Evolutionary conservation across 2,113 vertebrate genomes (phyloP).

Genomic region (Apeltes quadracus): DNA sequence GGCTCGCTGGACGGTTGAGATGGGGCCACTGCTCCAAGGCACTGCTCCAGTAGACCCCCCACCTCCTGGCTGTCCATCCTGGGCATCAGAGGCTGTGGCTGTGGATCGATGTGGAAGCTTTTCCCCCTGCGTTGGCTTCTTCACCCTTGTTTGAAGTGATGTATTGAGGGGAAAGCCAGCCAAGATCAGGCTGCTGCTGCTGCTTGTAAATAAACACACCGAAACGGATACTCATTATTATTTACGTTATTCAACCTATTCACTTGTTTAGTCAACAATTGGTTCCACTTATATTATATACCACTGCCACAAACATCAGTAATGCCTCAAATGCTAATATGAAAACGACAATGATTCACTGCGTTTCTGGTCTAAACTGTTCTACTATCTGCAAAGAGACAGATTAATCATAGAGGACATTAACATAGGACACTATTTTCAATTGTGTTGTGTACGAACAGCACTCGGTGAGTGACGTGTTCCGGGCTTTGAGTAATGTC

Average conservation of each 20-base stretch:
- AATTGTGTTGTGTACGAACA: no score
- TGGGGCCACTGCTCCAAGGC: conserved; percentile 71
- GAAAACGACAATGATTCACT: background rate
- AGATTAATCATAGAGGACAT: no score
- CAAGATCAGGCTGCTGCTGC: background rate
- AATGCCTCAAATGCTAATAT: background rate
- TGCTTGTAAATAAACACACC: background rate
- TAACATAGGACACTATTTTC: no score
- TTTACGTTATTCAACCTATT: background rate
- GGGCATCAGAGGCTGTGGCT: background rate
- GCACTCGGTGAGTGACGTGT: no score
- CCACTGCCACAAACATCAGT: background rate
- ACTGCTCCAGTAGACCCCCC: conserved; percentile 82
- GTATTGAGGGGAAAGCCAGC: background rate
- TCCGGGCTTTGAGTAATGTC: no score
- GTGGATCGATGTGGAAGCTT: background rate
- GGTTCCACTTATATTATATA: background rate
- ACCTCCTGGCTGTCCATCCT: conserved; percentile 83
- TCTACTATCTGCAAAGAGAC: background rate
- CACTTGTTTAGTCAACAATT: background rate
- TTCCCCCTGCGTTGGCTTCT: background rate
- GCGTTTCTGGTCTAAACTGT: background rate
- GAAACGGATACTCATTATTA: background rate
- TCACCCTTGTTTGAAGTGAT: background rate
- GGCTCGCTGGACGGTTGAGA: conserved; percentile 23